A percentile compares a stretch with the other conserved stretches of the same genome.
Evolutionary conservation across 2,113 vertebrate genomes (phyloP).

Genomic region (Numida meleagris): DNA sequence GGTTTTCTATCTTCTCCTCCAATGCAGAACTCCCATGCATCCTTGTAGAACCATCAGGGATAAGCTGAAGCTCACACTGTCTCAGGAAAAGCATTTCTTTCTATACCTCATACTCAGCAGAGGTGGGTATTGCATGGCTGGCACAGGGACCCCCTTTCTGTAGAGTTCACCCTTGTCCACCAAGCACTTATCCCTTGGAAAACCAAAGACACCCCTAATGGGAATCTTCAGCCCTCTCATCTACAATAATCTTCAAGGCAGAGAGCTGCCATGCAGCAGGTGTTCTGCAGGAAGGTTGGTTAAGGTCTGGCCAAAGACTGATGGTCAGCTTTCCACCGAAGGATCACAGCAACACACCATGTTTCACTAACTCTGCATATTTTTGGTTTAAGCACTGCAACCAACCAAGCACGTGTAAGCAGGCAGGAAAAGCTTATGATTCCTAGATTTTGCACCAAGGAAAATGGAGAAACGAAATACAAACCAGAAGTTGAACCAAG

Average conservation of each 20-base stretch:
- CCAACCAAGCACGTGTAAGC: not conserved
- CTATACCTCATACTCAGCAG: not conserved
- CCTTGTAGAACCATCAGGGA: not conserved
- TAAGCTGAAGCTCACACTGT: not conserved
- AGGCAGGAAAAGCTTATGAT: not conserved
- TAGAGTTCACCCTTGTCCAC: not conserved
- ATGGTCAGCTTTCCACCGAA: not conserved
- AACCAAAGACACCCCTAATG: not conserved
- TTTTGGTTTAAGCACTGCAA: not conserved
- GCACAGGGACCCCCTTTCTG: accelerated
- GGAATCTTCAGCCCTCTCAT: not conserved
- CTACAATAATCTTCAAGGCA: not conserved
- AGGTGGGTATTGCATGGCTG: too few relatives aligned
- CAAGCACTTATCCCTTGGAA: not conserved
- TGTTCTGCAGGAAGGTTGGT: not conserved
- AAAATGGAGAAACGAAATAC: not conserved
- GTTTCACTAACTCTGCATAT: not conserved
- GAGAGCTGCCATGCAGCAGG: not conserved
- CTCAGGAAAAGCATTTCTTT: not conserved
- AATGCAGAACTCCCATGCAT: not conserved
- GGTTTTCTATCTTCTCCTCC: not conserved
- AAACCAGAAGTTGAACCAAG: not conserved
- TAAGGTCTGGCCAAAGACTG: not conserved
- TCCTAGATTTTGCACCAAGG: not conserved
- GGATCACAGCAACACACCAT: not conserved